A percentile compares a stretch with the other conserved stretches of the same genome.
Evolutionary conservation across 1,140 invertebrate genomes (phyloP).

Genomic region (Scaptomyza hsui): DNA sequence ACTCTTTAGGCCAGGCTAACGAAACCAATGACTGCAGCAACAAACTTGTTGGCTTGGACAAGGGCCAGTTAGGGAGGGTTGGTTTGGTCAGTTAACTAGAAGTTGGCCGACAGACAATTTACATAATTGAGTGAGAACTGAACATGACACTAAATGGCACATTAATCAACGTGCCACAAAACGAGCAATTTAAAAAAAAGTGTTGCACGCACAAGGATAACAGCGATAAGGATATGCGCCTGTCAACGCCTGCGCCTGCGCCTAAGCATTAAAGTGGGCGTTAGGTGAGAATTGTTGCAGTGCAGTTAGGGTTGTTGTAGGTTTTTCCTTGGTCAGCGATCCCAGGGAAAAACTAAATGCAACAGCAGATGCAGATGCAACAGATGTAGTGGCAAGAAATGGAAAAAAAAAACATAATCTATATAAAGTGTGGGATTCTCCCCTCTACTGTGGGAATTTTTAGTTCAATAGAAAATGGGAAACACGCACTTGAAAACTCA

Average conservation of each 20-base stretch:
- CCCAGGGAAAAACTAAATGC: conserved; percentile 22
- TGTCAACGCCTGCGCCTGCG: conserved; percentile 5
- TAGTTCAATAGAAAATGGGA: conserved; percentile 28
- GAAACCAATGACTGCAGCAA: conserved; percentile 36
- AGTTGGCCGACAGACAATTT: conserved; percentile 24
- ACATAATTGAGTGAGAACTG: conserved; percentile 70
- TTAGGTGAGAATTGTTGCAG: background rate
- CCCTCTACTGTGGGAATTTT: conserved; percentile 50
- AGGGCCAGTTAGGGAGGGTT: background rate
- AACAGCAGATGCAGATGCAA: conserved; percentile 7
- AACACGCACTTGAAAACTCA: conserved; percentile 56
- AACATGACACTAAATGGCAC: conserved; percentile 38
- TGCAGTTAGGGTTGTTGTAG: background rate
- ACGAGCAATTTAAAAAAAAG: conserved; percentile 21
- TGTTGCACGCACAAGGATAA: conserved; percentile 24
- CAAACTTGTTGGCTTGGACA: conserved; percentile 15
- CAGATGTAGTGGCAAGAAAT: conserved; percentile 11
- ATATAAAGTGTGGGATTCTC: conserved; percentile 28
- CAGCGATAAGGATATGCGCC: background rate
- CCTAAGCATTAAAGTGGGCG: background rate
- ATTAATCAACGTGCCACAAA: conserved; percentile 6
- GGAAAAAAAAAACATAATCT: background rate
- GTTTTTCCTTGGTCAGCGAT: background rate
- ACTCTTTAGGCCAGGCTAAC: conserved; percentile 21
- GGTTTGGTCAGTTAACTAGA: too few species aligned